Evolutionary conservation across 2,888 invertebrate species (phyloP).

Genomic region (Amorpha juglandis): DNA sequence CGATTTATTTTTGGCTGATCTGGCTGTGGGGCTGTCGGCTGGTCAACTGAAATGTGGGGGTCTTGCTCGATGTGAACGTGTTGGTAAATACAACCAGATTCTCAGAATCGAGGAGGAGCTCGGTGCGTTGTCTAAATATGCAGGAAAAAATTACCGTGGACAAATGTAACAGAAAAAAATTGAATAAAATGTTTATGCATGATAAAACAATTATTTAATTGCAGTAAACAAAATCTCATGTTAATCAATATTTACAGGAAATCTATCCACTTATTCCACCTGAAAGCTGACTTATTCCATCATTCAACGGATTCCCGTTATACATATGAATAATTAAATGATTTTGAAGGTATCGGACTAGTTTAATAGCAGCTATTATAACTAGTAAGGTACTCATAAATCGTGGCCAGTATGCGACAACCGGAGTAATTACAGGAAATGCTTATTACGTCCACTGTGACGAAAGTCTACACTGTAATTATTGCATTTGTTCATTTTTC

Average conservation of each 20-base stretch:
- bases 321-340: neutral
- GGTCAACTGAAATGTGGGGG: conserved; percentile 99
- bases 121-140: conserved; percentile 94
- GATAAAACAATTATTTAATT: neutral
- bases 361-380: conserved; percentile 1
- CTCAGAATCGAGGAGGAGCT: conserved; percentile 99
- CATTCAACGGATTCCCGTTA: too few relatives aligned
- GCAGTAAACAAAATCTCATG: neutral
- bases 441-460: conserved; percentile 54
- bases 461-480: conserved; percentile 60
- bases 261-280: too few relatives aligned
- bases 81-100: conserved; percentile 99
- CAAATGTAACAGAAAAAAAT: conserved; percentile 34
- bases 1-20: conserved; percentile 98
- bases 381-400: neutral
- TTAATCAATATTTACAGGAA: neutral
- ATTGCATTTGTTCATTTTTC: conserved; percentile 41
- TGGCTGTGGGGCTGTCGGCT: conserved; percentile 98
- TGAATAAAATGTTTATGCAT: neutral
- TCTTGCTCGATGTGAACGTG: conserved; percentile 97
- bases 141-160: conserved; percentile 96
- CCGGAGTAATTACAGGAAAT: conserved; percentile 68
- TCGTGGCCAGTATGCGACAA: conserved; percentile 41
- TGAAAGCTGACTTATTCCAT: too few relatives aligned
- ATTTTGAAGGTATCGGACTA: neutral